phyloP scores from a whole-genome alignment of 2,113 vertebrate species.

The Taxidea taxus region DNA sequence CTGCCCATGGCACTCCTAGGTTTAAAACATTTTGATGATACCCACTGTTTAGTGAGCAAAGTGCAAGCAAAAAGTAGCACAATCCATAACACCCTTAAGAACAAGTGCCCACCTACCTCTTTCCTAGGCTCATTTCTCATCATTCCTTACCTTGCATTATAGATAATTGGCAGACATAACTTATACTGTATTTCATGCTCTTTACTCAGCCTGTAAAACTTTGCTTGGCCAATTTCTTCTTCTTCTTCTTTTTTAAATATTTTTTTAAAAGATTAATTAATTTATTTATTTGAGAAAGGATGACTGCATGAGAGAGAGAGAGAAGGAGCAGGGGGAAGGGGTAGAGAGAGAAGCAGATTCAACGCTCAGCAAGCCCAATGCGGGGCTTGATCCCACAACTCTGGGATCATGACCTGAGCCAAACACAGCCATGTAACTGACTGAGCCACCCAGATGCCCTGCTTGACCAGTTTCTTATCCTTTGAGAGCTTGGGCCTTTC shows the following conservation, averaged over 20 bases:
- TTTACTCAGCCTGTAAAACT: not conserved
- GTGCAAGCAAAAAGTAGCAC: not conserved
- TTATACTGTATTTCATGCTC: not conserved
- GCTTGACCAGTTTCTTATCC: not conserved
- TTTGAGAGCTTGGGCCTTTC: not conserved
- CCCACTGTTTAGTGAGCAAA: not conserved
- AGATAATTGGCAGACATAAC: not conserved
- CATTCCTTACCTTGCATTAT: not conserved
- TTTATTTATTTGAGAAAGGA: not conserved
- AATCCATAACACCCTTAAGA: not conserved
- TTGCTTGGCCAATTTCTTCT: not conserved
- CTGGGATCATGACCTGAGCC: not conserved
- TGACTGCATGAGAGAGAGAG: not conserved
- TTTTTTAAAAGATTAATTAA: not conserved
- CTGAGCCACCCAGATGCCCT: not conserved
- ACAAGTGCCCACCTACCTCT: not conserved
- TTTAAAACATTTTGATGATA: not conserved
- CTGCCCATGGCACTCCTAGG: not conserved
- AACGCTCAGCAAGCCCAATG: not conserved
- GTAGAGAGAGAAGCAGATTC: not conserved
- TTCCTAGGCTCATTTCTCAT: not conserved
- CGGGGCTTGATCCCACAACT: not conserved
- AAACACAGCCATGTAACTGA: not conserved
- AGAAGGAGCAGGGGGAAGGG: not conserved
- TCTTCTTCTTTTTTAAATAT: not conserved